Conservation (phyloP, 2,888 invertebrate species). For the Dugesia japonica region DNA sequence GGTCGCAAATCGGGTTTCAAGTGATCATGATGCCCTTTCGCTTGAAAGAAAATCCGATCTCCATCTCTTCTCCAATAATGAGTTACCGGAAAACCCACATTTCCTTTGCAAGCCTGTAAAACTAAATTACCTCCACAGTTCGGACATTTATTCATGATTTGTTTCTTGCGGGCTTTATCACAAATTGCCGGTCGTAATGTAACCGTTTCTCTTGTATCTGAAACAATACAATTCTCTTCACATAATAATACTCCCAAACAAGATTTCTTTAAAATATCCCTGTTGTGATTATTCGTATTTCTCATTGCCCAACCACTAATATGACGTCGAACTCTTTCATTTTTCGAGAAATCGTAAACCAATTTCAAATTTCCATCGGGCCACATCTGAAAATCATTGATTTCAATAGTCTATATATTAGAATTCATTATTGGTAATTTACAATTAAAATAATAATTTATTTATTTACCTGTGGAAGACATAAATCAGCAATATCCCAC, state of each 20-base stretch:
- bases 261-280: slow-evolving; percentile 55
- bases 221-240: slow-evolving; percentile 63
- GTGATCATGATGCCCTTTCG: slow-evolving; percentile 90
- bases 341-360: not conserved
- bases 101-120: slow-evolving; percentile 76
- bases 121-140: slow-evolving; percentile 67
- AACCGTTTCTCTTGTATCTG: slow-evolving; percentile 56
- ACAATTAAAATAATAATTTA: not conserved
- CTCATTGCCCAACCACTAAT: slow-evolving; percentile 96
- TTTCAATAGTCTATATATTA: slow-evolving; percentile 50
- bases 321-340: slow-evolving; percentile 61
- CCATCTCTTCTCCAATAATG: slow-evolving; percentile 93
- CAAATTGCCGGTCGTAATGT: slow-evolving; percentile 75
- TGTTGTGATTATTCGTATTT: slow-evolving; percentile 94
- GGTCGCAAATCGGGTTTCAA: slow-evolving; percentile 81
- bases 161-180: slow-evolving; percentile 75
- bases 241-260: slow-evolving; percentile 83
- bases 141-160: no score
- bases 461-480: slow-evolving; percentile 68
- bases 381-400: slow-evolving; percentile 79
- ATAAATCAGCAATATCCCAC: slow-evolving; percentile 89
- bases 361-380: slow-evolving; percentile 63
- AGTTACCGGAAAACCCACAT: slow-evolving; percentile 89
- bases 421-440: not conserved
- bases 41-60: slow-evolving; percentile 67